These are phyloP conservation scores for Sebastolobus alascanus DNA, from an alignment of 2,797 vertebrate genomes.

Conservation along the genomic window DNA sequence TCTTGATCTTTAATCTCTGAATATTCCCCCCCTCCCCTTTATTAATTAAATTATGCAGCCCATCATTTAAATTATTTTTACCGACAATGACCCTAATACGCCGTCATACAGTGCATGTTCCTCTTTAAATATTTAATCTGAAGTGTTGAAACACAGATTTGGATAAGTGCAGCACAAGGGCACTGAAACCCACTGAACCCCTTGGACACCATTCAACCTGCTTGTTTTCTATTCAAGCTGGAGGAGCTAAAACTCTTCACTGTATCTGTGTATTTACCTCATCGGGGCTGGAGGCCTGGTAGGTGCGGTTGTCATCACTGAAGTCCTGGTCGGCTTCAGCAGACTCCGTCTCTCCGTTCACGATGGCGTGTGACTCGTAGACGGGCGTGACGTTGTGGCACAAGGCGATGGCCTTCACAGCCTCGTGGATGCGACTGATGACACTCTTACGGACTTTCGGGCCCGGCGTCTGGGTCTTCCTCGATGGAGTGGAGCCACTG, in stretches of 20 bases:
- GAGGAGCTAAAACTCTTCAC: background rate
- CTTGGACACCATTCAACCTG: background rate
- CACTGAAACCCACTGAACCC: background rate
- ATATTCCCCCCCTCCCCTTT: too few species aligned
- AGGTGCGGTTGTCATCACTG: constrained; percentile 94
- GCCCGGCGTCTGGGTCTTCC: constrained; percentile 82
- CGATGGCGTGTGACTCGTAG: constrained; percentile 86
- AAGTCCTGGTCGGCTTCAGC: constrained; percentile 96
- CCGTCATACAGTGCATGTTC: background rate
- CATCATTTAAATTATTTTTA: too few species aligned
- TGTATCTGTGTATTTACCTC: constrained; percentile 84
- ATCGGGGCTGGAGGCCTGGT: constrained; percentile 98
- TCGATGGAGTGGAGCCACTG: constrained; percentile 79
- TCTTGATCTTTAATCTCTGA: too few species aligned
- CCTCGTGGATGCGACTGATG: constrained; percentile 94
- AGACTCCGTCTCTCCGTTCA: constrained; percentile 87
- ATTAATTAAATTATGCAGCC: too few species aligned
- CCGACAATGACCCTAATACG: too few species aligned
- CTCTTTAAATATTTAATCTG: background rate
- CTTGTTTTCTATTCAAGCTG: background rate
- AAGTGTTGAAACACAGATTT: background rate
- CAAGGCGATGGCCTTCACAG: constrained; percentile 95
- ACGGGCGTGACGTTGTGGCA: constrained; percentile 98
- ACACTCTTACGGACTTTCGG: constrained; percentile 95
- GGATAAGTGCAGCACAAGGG: background rate